Conservation (phyloP, 2,797 vertebrate genomes). For the Tarsius wallacei region DNA sequence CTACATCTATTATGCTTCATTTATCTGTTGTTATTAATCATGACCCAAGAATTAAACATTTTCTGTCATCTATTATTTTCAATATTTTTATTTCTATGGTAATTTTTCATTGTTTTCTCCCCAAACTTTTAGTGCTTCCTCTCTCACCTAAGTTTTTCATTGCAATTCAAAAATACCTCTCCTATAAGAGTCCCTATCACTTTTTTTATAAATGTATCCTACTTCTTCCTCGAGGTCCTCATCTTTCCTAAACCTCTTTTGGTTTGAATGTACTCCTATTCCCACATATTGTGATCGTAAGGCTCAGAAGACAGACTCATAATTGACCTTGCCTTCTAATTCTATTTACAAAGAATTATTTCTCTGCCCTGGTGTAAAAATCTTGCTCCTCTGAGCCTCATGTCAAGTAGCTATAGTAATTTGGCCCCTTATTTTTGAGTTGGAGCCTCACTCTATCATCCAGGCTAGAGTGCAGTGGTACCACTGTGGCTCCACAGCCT, state of each 20-base stretch:
- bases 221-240: neutral
- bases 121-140: neutral
- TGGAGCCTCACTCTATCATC: no score
- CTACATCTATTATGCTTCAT: neutral
- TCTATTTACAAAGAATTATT: neutral
- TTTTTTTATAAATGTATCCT: neutral
- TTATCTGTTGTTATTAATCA: neutral
- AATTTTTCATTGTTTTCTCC: neutral
- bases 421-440: neutral
- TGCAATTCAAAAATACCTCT: neutral
- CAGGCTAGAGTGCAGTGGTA: no score
- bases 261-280: neutral
- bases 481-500: no score
- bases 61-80: neutral
- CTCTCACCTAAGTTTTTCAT: neutral
- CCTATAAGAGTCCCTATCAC: neutral
- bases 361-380: neutral
- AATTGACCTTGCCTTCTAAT: neutral
- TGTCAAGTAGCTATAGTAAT: neutral
- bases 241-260: neutral
- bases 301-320: neutral
- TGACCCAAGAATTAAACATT: neutral
- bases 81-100: neutral
- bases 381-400: neutral
- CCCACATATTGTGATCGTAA: neutral